Conservation (phyloP, 2,113 vertebrate genomes). For the Prolemur simus region DNA sequence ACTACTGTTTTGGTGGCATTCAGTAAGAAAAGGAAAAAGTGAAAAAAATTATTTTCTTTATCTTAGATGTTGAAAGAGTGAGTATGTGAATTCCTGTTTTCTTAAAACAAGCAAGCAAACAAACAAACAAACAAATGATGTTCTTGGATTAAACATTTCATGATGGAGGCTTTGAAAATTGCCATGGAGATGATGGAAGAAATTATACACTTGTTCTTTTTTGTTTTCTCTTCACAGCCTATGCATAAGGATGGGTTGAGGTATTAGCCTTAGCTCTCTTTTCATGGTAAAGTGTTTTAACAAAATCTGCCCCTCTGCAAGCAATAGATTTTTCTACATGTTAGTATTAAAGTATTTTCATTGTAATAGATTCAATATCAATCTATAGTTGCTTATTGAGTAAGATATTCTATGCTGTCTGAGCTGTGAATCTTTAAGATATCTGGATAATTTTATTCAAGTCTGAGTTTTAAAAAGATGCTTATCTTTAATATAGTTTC, state of each 20-base stretch:
- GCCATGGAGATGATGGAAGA: constrained; percentile 7
- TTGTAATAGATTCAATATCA: background rate
- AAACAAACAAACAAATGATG: background rate
- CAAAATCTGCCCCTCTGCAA: constrained; percentile 51
- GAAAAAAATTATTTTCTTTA: background rate
- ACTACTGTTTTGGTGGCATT: background rate
- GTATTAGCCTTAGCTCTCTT: constrained; percentile 35
- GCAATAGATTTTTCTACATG: background rate
- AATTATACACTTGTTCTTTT: background rate
- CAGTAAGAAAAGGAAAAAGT: background rate
- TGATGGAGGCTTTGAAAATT: constrained; percentile 33
- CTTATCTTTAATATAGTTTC: background rate
- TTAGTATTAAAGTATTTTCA: constrained; percentile 23
- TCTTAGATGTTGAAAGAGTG: background rate
- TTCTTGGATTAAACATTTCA: background rate
- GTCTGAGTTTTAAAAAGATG: background rate
- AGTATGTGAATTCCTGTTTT: constrained; percentile 37
- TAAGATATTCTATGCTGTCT: background rate
- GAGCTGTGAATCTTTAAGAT: background rate
- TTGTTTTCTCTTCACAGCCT: background rate
- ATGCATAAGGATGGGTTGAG: background rate
- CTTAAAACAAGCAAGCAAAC: background rate
- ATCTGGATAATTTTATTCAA: background rate
- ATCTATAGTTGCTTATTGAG: background rate
- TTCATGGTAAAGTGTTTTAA: constrained; percentile 22